Conservation (phyloP, 2,113 vertebrate species). For the Xiphorhynchus elegans region DNA sequence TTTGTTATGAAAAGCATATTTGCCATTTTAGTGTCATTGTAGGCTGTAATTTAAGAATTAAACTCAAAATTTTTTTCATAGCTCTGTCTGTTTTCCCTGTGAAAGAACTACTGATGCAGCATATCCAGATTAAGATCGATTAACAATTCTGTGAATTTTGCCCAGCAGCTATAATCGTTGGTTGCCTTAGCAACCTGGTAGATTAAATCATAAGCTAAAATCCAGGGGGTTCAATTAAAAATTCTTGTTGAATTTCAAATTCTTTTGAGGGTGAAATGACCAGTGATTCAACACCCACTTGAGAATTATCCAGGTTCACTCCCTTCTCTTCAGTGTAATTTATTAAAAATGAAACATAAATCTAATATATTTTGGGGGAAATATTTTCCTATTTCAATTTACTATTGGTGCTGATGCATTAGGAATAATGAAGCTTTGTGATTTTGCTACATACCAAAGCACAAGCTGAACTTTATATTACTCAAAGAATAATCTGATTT, state of each 20-base stretch:
- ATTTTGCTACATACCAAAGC: neutral
- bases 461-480: neutral
- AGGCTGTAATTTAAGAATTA: neutral
- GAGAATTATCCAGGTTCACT: neutral
- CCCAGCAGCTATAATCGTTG: constrained; percentile 48
- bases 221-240: constrained; percentile 65
- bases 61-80: neutral
- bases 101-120: neutral
- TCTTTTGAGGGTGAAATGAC: neutral
- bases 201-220: constrained; percentile 59
- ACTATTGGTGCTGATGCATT: neutral
- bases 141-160: constrained; percentile 68
- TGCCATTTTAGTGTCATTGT: neutral
- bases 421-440: neutral
- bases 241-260: constrained; percentile 58
- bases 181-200: constrained; percentile 68
- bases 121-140: constrained; percentile 58
- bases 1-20: neutral
- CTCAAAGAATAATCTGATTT: neutral
- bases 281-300: neutral
- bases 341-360: neutral
- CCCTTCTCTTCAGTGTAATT: neutral
- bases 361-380: neutral
- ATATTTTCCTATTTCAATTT: neutral
- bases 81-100: neutral